Base-by-base conservation (phyloP, 2,888 invertebrate species). In the Melinaea marsaeus region DNA sequence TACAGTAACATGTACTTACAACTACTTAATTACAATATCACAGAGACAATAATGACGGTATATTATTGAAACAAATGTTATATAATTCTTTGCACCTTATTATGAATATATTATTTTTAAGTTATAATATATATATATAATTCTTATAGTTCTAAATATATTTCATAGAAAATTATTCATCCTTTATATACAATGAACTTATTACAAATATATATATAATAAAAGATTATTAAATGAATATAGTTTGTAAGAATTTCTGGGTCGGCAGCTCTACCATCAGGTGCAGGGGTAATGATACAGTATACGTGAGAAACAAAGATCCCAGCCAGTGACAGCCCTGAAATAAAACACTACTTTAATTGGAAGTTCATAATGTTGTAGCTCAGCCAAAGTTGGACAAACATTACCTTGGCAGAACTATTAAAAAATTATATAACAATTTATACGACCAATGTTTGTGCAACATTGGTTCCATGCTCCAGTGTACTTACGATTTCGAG, bases 311-410 rank as follows among this genome's bases (percentile, higher is more conserved):
- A 45, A 77, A 69, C 46, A 79, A 70, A 13, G 82, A 79, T 13
- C 64, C 51, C 4, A 79, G 67, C 75, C 77, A 77, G 64, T 79
- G 79, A 1, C 75, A 78, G 11, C 74, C 76, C 85, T 84, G 80
- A 1, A 73, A 71, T 11, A 63, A 60, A 35, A 61, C 11, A 42
- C 42, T 42, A 37, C 2, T 22, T 13, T 55, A 32, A 46, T 61
- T 57, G 0, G 61, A 42, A 13, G 42, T 54, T n/a, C 22, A 51
- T n/a, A 13, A 42, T 2, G 57, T 54, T 5, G 42, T n/a, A 9
- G 32, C 7, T n/a, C 34, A 34, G 37, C 51, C 57, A 7, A n/a
- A 35, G 1, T 4, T 33, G 57, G 57, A 51, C 4, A 48, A 57
- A 37, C 9, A 59, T n/a, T 2, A 6, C 37, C 2, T 1, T 37